Conservation (phyloP, 2,113 vertebrate species). For the Syrrhaptes paradoxus region DNA sequence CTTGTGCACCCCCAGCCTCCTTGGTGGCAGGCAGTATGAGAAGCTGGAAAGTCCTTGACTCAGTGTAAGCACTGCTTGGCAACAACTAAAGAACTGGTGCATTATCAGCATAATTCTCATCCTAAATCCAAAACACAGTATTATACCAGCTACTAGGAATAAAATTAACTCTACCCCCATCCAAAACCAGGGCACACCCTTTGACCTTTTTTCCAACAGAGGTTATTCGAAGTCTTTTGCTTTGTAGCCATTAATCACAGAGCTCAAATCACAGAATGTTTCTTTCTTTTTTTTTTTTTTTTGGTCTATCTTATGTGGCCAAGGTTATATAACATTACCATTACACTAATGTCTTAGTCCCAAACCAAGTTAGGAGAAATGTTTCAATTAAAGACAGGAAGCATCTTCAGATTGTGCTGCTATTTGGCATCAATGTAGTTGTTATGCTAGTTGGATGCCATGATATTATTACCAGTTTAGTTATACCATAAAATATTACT, state of each 20-base stretch:
- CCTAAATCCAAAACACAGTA: too few species aligned
- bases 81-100: too few species aligned
- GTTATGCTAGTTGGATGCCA: neutral
- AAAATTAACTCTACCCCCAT: too few species aligned
- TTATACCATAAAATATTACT: neutral
- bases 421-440: neutral
- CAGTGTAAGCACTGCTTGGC: too few species aligned
- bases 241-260: neutral
- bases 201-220: neutral
- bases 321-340: neutral
- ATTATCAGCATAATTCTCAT: too few species aligned
- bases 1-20: too few species aligned
- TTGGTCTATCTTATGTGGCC: neutral
- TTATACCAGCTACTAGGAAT: too few species aligned
- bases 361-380: neutral
- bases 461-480: neutral
- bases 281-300: neutral
- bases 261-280: neutral
- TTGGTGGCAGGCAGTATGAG: too few species aligned
- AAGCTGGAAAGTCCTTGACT: too few species aligned
- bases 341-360: neutral
- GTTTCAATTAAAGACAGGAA: neutral
- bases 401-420: neutral
- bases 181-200: neutral
- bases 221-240: neutral